A percentile compares a stretch with the other conserved stretches of the same genome.
phyloP scores from a whole-genome alignment of 2,797 vertebrate species.

The Karalla daura region DNA sequence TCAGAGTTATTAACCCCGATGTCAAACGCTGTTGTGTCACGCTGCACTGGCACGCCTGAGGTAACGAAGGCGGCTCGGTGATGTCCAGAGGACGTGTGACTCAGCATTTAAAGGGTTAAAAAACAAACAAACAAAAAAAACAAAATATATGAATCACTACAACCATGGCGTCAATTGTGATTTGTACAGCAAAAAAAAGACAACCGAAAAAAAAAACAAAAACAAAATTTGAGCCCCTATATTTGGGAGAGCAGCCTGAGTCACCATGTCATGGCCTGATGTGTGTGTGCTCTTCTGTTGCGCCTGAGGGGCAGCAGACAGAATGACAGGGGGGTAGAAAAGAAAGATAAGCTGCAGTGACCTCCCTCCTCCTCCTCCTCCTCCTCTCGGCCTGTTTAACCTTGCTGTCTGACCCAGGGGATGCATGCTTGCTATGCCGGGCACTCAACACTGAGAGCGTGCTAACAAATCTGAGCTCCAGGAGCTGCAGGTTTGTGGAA shows the following conservation, averaged over 20 bases:
- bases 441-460: constrained; percentile 27
- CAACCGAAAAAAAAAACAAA: too few species aligned
- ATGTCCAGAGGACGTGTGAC: too few species aligned
- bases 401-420: constrained; percentile 66
- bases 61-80: too few species aligned
- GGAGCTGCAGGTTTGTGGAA: constrained; percentile 24
- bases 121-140: too few species aligned
- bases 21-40: too few species aligned
- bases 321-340: constrained; percentile 68
- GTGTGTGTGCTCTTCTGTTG: constrained; percentile 20
- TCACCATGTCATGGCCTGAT: constrained; percentile 13
- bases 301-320: constrained; percentile 57
- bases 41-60: too few species aligned
- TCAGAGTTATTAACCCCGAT: too few species aligned
- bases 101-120: too few species aligned
- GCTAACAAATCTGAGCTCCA: constrained; percentile 28
- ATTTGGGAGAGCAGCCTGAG: constrained; percentile 1
- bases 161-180: too few species aligned
- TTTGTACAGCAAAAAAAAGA: too few species aligned
- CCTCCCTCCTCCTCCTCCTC: constrained; percentile 55
- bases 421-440: constrained; percentile 43
- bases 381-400: constrained; percentile 67
- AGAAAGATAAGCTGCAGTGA: constrained; percentile 73
- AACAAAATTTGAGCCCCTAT: too few species aligned
- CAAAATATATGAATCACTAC: too few species aligned